Conservation (phyloP, 2,888 invertebrate genomes). For the Tinea trinotella region DNA sequence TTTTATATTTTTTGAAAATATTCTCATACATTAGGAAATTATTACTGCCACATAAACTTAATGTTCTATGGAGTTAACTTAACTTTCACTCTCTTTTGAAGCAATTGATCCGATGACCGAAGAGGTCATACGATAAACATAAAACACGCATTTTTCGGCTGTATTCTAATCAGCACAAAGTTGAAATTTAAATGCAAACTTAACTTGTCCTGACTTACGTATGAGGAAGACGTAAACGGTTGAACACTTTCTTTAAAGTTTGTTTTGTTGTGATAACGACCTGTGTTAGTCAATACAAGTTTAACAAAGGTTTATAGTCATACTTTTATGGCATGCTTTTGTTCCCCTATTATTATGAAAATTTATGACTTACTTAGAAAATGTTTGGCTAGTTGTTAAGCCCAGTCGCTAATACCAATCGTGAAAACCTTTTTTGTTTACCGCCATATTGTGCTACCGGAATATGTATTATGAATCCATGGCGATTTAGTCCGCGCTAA, state of each 20-base stretch:
- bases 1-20: not conserved
- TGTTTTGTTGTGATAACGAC: not conserved
- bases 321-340: not conserved
- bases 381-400: too few species aligned
- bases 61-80: not conserved
- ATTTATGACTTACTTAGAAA: not conserved
- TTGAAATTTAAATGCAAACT: not conserved
- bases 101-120: slow-evolving; percentile 3
- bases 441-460: too few species aligned
- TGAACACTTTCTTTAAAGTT: not conserved
- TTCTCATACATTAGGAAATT: not conserved
- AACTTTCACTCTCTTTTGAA: slow-evolving; percentile 7
- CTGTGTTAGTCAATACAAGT: not conserved
- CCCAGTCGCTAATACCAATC: too few species aligned
- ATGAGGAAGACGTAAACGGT: not conserved
- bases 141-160: not conserved
- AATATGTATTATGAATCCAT: too few species aligned
- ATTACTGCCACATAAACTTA: not conserved
- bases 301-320: not conserved
- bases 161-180: not conserved
- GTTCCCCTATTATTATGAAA: not conserved
- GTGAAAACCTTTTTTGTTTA: too few species aligned
- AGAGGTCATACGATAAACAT: not conserved
- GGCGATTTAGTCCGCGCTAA: too few species aligned
- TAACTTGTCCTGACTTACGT: not conserved